phyloP scores from a whole-genome alignment of 2,113 vertebrate genomes.

The Lophochroa leadbeateri region DNA sequence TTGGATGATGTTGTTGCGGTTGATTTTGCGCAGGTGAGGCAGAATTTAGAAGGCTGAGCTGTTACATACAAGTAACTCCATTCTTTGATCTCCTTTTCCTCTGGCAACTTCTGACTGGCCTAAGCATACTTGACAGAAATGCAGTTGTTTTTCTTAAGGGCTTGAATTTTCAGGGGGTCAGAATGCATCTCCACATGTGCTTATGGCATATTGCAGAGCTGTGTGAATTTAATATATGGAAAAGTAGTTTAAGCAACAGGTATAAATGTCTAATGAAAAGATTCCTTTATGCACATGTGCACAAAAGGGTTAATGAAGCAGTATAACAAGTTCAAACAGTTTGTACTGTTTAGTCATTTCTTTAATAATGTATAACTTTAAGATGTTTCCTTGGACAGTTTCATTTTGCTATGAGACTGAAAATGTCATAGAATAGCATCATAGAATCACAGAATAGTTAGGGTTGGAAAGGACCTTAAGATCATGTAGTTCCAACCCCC shows the following conservation, averaged over 20 bases:
- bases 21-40: not conserved
- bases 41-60: not conserved
- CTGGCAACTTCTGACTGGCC: not conserved
- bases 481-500: too few relatives aligned
- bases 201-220: not conserved
- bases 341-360: not conserved
- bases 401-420: not conserved
- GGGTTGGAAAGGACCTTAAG: too few relatives aligned
- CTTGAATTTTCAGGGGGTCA: not conserved
- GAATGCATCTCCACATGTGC: not conserved
- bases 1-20: not conserved
- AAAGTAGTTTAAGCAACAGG: not conserved
- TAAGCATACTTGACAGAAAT: not conserved
- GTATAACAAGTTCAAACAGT: not conserved
- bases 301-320: not conserved
- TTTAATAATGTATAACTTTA: not conserved
- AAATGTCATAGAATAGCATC: not conserved
- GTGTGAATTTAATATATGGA: not conserved
- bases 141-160: not conserved
- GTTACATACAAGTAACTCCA: not conserved
- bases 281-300: not conserved
- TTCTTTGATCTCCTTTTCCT: constrained; percentile 23
- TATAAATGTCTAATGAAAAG: not conserved
- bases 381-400: not conserved
- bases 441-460: too few relatives aligned